Conservation (phyloP, 2,888 invertebrate species). For the Nemapogon koenigi region DNA sequence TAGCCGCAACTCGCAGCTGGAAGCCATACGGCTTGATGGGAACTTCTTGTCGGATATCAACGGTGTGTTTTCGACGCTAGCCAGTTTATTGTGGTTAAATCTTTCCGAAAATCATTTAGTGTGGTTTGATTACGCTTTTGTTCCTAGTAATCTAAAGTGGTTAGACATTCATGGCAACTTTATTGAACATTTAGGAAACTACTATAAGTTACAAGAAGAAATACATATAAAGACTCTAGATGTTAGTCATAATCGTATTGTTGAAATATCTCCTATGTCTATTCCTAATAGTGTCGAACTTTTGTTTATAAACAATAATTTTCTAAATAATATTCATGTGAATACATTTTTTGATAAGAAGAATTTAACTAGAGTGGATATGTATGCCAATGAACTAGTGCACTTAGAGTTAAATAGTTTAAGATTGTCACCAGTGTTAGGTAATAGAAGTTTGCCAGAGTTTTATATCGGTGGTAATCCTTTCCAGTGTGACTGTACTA, state of each 20-base stretch:
- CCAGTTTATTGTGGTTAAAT: slow-evolving; percentile 86
- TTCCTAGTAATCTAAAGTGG: slow-evolving; percentile 89
- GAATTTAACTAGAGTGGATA: slow-evolving; percentile 85
- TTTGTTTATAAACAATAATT: slow-evolving; percentile 89
- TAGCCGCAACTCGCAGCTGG: slow-evolving; percentile 79
- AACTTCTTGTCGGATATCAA: slow-evolving; percentile 90
- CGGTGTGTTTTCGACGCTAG: slow-evolving; percentile 85
- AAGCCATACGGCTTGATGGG: slow-evolving; percentile 86
- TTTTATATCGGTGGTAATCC: slow-evolving; percentile 93
- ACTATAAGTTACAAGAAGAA: slow-evolving; percentile 84
- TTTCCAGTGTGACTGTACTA: slow-evolving; percentile 92
- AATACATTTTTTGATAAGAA: slow-evolving; percentile 88
- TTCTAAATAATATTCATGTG: slow-evolving; percentile 78
- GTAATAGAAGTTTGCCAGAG: slow-evolving; percentile 79
- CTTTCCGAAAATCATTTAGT: slow-evolving; percentile 90
- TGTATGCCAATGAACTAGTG: slow-evolving; percentile 87
- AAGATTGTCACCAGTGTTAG: slow-evolving; percentile 75
- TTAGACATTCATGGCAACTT: slow-evolving; percentile 90
- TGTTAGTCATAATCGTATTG: slow-evolving; percentile 88
- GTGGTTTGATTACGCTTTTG: slow-evolving; percentile 93
- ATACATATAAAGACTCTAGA: slow-evolving; percentile 85
- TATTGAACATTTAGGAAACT: slow-evolving; percentile 86
- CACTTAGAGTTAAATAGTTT: slow-evolving; percentile 83
- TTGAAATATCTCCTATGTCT: slow-evolving; percentile 81
- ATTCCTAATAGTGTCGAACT: slow-evolving; percentile 89